Percentiles rank a stretch among this genome's conserved stretches.
Evolutionary conservation across 2,113 vertebrate species (phyloP).

Genomic region (Menidia beryllina): DNA sequence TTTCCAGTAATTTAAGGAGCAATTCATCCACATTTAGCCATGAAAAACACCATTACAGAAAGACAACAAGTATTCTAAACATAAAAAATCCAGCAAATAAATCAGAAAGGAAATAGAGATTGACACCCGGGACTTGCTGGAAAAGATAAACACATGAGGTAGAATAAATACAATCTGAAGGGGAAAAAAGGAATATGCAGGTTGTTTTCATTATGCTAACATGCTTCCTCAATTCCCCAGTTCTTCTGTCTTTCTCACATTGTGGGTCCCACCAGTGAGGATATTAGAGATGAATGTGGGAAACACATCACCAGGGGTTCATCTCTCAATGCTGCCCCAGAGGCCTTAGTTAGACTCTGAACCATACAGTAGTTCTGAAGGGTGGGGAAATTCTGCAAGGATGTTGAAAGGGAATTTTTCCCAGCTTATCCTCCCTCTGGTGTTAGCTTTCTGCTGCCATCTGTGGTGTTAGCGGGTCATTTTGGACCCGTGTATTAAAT

Average conservation of each 20-base stretch:
- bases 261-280: not conserved
- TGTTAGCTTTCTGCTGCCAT: too few species aligned
- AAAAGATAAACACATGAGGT: not conserved
- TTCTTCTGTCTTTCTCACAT: not conserved
- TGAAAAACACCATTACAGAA: too few species aligned
- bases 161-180: not conserved
- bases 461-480: too few species aligned
- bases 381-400: not conserved
- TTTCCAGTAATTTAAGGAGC: not conserved
- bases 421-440: too few species aligned
- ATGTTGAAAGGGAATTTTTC: not conserved
- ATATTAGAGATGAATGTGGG: not conserved
- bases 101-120: not conserved
- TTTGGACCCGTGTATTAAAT: too few species aligned
- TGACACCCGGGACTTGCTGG: not conserved
- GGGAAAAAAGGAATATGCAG: not conserved
- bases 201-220: not conserved
- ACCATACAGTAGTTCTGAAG: not conserved
- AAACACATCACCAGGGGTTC: not conserved
- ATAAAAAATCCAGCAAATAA: not conserved
- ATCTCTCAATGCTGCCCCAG: not conserved
- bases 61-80: too few species aligned
- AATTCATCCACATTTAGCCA: too few species aligned
- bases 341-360: not conserved
- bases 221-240: not conserved